phyloP scores from a whole-genome alignment of 2,797 vertebrate species.

The Vultur gryphus region DNA sequence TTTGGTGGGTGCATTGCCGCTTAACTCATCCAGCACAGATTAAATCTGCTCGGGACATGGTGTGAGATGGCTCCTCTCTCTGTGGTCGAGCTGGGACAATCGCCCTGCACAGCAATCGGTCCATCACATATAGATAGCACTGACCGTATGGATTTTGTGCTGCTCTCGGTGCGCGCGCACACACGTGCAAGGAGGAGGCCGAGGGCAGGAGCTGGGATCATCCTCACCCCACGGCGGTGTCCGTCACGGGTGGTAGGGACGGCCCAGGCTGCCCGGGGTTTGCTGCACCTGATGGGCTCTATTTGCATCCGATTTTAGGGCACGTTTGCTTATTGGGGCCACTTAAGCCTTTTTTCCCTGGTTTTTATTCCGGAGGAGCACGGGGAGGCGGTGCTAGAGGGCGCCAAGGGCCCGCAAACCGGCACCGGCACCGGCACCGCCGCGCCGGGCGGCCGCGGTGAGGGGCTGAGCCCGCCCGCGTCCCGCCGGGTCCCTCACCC shows the following conservation, averaged over 20 bases:
- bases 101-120: rapidly evolving
- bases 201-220: neutral
- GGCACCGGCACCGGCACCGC: neutral
- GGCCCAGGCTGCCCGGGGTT: neutral
- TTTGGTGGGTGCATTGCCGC: neutral
- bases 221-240: neutral
- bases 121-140: rapidly evolving
- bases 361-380: too few relatives aligned
- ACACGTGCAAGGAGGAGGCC: rapidly evolving
- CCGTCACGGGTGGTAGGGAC: neutral
- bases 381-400: slow-evolving; percentile 19
- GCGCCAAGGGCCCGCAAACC: neutral
- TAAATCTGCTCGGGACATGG: rapidly evolving
- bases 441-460: neutral
- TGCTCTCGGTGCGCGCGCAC: rapidly evolving
- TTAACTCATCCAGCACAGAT: neutral
- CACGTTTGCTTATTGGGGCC: too few relatives aligned
- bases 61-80: rapidly evolving
- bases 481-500: neutral
- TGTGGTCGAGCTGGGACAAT: rapidly evolving
- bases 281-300: neutral
- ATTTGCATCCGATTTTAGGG: neutral
- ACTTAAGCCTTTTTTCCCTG: neutral
- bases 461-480: neutral
- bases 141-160: rapidly evolving